These are phyloP conservation scores for Ahaetulla prasina DNA, from an alignment of 2,113 vertebrate species.

Conservation along the genomic window DNA sequence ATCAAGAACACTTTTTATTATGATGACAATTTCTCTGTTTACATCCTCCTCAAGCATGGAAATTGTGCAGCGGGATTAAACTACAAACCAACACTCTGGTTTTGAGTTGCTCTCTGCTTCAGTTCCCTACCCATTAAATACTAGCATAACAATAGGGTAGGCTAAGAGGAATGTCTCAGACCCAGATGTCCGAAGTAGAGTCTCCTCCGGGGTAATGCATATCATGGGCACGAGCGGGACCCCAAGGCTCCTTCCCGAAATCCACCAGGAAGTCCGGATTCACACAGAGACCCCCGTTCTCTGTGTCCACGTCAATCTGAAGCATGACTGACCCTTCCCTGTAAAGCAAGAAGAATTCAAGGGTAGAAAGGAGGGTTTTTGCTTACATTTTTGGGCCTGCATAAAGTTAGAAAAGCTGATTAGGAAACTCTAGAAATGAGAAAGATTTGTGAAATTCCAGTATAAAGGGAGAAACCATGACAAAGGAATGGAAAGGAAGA, in stretches of 20 bases:
- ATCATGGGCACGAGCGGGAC: constrained; percentile 85
- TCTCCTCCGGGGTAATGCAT: constrained; percentile 89
- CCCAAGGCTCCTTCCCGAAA: constrained; percentile 85
- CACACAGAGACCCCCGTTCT: constrained; percentile 74
- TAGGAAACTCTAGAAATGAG: not conserved
- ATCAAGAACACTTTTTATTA: not conserved
- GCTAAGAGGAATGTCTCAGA: constrained; percentile 39
- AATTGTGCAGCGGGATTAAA: not conserved
- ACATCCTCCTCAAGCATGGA: too few species aligned
- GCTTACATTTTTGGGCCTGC: not conserved
- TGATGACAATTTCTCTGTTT: too few species aligned
- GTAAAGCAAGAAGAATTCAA: constrained; percentile 9
- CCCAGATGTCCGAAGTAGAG: constrained; percentile 90
- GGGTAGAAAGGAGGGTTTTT: not conserved
- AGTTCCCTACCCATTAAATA: not conserved
- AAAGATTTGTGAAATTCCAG: rapidly evolving
- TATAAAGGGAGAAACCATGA: not conserved
- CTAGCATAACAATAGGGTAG: not conserved
- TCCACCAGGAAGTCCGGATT: constrained; percentile 90
- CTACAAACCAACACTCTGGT: not conserved
- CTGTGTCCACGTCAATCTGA: constrained; percentile 84
- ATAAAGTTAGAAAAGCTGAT: not conserved
- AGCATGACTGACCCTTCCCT: constrained; percentile 90
- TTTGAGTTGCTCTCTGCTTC: not conserved
- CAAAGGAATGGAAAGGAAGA: not conserved